Percentiles rank a stretch among this genome's conserved stretches.
Conservation (phyloP, 2,888 invertebrate species). For the Eupeodes latifasciatus region DNA sequence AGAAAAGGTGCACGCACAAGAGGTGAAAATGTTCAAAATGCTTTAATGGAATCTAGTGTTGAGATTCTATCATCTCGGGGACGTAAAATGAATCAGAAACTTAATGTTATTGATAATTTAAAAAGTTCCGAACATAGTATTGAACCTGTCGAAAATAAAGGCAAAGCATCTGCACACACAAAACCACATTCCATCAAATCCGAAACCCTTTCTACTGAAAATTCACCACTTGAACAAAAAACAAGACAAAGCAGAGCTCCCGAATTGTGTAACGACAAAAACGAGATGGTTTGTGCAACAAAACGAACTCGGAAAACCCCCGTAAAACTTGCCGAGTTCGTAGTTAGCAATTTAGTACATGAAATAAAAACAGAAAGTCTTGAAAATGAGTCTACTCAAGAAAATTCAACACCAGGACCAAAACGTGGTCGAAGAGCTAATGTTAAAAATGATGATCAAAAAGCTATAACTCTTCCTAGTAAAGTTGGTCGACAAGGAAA, state of each 20-base stretch:
- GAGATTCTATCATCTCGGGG: background rate
- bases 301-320: constrained; percentile 7
- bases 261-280: background rate
- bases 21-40: background rate
- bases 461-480: no score
- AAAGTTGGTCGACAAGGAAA: no score
- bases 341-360: background rate
- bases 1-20: constrained; percentile 23
- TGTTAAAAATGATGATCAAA: no score
- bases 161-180: background rate
- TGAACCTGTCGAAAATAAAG: background rate
- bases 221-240: background rate
- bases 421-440: no score
- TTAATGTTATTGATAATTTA: background rate
- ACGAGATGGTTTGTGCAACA: background rate
- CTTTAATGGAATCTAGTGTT: background rate
- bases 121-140: background rate
- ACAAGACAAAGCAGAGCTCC: background rate
- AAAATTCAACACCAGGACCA: no score
- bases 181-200: background rate
- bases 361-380: background rate
- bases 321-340: background rate
- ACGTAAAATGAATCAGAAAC: background rate
- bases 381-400: background rate
- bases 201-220: background rate